Evolutionary conservation across 2,888 invertebrate species (phyloP).

Genomic region (Melanophora roralis): DNA sequence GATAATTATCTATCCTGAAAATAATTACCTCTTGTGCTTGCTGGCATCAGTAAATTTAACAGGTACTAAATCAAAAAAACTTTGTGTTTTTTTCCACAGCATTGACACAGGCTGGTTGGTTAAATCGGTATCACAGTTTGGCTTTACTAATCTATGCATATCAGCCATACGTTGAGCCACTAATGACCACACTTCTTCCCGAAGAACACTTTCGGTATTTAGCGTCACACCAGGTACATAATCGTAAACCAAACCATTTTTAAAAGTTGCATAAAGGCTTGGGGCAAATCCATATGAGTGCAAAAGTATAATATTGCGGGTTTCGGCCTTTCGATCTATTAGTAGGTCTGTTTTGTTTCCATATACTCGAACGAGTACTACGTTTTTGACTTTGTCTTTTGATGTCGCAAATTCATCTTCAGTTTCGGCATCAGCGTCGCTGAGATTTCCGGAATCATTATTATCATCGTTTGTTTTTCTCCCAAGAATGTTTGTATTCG

Average conservation of each 20-base stretch:
- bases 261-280: constrained; percentile 91
- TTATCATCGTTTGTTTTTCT: constrained; percentile 55
- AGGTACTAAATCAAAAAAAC: constrained; percentile 86
- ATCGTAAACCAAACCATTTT: constrained; percentile 95
- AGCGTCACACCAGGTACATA: constrained; percentile 90
- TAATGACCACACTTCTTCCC: constrained; percentile 83
- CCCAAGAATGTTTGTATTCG: constrained; percentile 8
- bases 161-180: constrained; percentile 90
- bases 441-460: constrained; percentile 62
- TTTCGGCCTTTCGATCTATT: constrained; percentile 92
- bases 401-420: constrained; percentile 23
- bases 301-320: constrained; percentile 81
- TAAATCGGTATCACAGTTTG: constrained; percentile 60
- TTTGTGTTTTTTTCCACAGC: constrained; percentile 87
- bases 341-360: constrained; percentile 95
- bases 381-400: constrained; percentile 77
- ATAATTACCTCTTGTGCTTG: constrained; percentile 84
- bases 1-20: constrained; percentile 5
- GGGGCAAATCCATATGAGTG: constrained; percentile 89
- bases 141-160: constrained; percentile 83
- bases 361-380: constrained; percentile 92
- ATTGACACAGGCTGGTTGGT: constrained; percentile 79
- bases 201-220: constrained; percentile 81
- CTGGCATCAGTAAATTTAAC: constrained; percentile 82
- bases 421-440: constrained; percentile 51